These are phyloP conservation scores for Drosophila lacicola DNA, from an alignment of 2,888 invertebrate species.

Conservation along the genomic window DNA sequence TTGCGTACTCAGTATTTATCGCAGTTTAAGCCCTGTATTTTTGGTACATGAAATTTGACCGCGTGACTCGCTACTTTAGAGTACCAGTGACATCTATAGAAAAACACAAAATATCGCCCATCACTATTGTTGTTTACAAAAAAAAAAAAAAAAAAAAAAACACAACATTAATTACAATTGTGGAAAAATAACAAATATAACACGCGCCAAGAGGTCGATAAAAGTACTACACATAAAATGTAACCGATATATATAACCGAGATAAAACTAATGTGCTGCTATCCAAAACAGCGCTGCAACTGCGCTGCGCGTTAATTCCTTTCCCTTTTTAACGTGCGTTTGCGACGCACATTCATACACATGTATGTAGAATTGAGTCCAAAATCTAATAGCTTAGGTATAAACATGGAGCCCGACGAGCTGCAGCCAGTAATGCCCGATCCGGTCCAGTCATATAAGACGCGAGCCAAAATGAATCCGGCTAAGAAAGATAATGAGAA, in stretches of 20 bases:
- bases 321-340: constrained; percentile 50
- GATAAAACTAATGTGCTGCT: constrained; percentile 3
- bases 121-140: constrained; percentile 65
- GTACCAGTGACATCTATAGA: constrained; percentile 2
- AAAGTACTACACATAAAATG: constrained; percentile 40
- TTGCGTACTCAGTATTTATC: background rate
- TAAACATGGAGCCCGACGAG: constrained; percentile 60
- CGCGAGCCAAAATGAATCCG: constrained; percentile 83
- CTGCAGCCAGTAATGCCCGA: constrained; percentile 47
- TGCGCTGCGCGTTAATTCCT: constrained; percentile 33
- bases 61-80: constrained; percentile 14
- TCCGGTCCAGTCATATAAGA: constrained; percentile 82
- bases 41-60: background rate
- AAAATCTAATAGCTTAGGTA: constrained; percentile 48
- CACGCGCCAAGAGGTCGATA: constrained; percentile 20
- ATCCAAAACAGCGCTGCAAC: constrained; percentile 14
- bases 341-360: constrained; percentile 60
- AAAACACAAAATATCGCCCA: constrained; percentile 26
- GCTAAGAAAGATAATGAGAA: constrained; percentile 83
- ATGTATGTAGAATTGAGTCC: constrained; percentile 64
- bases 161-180: constrained; percentile 44
- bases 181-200: constrained; percentile 38
- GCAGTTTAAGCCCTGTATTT: background rate
- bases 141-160: constrained; percentile 32
- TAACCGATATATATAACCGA: constrained; percentile 26